phyloP scores from a whole-genome alignment of 2,797 vertebrate genomes.

The Mallotus villosus region DNA sequence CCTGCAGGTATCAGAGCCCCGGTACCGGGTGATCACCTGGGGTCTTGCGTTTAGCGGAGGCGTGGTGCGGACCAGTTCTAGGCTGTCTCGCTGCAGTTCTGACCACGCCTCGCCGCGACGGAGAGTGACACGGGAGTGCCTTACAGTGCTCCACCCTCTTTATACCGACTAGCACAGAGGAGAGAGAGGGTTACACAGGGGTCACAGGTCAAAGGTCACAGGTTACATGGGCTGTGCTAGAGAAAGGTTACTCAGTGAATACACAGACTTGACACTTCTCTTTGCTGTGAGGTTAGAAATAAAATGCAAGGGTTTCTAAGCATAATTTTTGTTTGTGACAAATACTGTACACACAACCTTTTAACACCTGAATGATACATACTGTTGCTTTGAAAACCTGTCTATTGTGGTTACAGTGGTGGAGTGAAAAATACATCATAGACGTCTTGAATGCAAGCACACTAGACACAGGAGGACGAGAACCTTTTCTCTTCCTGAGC shows the following conservation, averaged over 20 bases:
- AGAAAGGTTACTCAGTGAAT: too few relatives aligned
- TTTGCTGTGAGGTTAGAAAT: background rate
- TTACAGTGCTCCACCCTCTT: conserved; percentile 96
- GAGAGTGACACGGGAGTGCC: conserved; percentile 90
- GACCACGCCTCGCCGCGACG: conserved; percentile 92
- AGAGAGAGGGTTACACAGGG: conserved; percentile 82
- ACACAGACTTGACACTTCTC: too few relatives aligned
- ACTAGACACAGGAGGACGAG: conserved; percentile 38
- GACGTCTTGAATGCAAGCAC: background rate
- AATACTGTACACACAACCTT: too few relatives aligned
- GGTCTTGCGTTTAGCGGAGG: conserved; percentile 93
- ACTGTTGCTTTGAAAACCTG: background rate
- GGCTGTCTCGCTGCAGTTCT: conserved; percentile 91
- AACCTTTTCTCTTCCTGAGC: conserved; percentile 97
- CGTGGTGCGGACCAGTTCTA: conserved; percentile 90
- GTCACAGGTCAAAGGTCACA: background rate
- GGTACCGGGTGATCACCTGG: conserved; percentile 82
- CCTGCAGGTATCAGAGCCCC: conserved; percentile 1
- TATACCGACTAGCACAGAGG: conserved; percentile 84
- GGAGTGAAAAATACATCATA: background rate
- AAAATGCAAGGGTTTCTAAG: too few relatives aligned
- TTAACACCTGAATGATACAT: background rate
- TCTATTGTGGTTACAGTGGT: background rate
- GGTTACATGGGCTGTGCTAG: background rate
- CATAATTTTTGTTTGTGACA: too few relatives aligned